phyloP scores from a whole-genome alignment of 2,888 invertebrate species.

The Scaptomyza polygonia region DNA sequence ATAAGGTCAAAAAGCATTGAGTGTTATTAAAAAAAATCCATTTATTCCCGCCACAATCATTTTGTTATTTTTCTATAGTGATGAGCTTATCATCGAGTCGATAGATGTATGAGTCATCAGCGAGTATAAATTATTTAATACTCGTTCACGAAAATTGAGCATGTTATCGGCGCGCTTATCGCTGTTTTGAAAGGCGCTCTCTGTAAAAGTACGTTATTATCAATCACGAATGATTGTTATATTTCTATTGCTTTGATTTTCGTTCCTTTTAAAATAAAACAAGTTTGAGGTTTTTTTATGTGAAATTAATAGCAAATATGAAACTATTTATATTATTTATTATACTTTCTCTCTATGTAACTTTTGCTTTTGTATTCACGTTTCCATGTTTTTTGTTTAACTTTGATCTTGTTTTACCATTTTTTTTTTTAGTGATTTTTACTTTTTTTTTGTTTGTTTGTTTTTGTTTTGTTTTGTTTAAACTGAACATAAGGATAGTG shows the following conservation, averaged over 20 bases:
- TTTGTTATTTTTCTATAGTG: constrained; percentile 1
- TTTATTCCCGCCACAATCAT: constrained; percentile 47
- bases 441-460: constrained; percentile 23
- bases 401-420: constrained; percentile 68
- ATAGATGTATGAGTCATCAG: not conserved
- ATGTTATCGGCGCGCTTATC: not conserved
- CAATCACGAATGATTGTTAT: too few relatives aligned
- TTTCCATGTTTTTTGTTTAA: constrained; percentile 59
- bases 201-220: not conserved
- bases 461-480: constrained; percentile 58
- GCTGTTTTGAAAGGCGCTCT: not conserved
- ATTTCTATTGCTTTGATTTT: not conserved
- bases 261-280: constrained; percentile 20
- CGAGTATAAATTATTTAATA: too few relatives aligned
- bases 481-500: constrained; percentile 75
- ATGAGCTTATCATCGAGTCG: not conserved
- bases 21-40: constrained; percentile 8
- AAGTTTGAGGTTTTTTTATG: constrained; percentile 45
- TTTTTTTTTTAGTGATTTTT: constrained; percentile 70
- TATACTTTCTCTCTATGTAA: constrained; percentile 70
- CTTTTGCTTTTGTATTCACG: constrained; percentile 70
- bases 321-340: constrained; percentile 78
- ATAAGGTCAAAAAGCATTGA: constrained; percentile 61
- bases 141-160: too few relatives aligned
- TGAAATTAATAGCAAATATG: constrained; percentile 81